Evolutionary conservation across 1,140 invertebrate genomes (phyloP).

Genomic region (Acyrthosiphon pisum): DNA sequence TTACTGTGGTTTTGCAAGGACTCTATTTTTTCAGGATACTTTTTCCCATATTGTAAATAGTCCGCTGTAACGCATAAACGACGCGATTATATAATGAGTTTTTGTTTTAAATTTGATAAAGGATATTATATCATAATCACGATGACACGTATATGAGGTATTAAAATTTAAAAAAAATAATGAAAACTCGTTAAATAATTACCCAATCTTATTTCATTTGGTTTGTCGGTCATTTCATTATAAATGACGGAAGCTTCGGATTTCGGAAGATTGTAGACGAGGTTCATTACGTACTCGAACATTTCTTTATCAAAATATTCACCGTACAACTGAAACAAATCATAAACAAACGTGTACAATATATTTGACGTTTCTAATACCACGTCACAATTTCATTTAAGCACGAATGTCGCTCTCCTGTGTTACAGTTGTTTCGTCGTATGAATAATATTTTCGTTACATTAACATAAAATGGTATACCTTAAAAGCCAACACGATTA

Average conservation of each 20-base stretch:
- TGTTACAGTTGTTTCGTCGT: background rate
- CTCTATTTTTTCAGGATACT: conserved; percentile 40
- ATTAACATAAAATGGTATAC: background rate
- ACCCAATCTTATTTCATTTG: conserved; percentile 44
- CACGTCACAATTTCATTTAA: background rate
- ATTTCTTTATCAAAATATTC: conserved; percentile 27
- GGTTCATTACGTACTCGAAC: conserved; percentile 41
- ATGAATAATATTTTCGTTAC: background rate
- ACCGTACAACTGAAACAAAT: conserved; percentile 42
- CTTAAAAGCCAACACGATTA: conserved; percentile 41
- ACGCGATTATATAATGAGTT: background rate
- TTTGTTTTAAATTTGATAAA: background rate
- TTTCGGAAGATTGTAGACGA: conserved; percentile 31
- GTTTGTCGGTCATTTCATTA: background rate
- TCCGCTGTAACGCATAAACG: background rate
- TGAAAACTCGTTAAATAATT: background rate
- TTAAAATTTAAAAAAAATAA: background rate
- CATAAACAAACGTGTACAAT: background rate
- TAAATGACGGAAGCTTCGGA: conserved; percentile 28
- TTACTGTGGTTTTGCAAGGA: background rate
- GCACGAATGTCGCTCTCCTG: background rate
- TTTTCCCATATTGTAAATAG: background rate
- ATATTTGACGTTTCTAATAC: background rate
- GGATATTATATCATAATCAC: no score
- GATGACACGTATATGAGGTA: background rate